Base-by-base conservation (phyloP, 1,140 invertebrate species). In the Aporrectodea caliginosa region DNA sequence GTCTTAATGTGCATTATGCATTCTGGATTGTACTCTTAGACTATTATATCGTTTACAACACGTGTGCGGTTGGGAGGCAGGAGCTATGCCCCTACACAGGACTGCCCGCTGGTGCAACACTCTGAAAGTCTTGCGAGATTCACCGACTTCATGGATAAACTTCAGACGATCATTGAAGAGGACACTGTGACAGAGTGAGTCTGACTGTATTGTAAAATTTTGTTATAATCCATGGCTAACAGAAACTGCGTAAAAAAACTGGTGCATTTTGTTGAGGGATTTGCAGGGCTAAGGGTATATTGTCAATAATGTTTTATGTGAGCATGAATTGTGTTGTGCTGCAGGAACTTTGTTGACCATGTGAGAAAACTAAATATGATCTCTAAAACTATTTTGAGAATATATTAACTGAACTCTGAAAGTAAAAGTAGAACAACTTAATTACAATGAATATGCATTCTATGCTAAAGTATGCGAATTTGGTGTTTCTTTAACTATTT, bases 91-190 rank as follows among this genome's bases (percentile, higher is more conserved):
- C 87, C 88, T 16, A 81, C 85, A 69, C 73, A 78, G 16, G 78
- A 83, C 34, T 83, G 80, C 77, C 83, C 85, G 1, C 80, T 89
- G 58, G 68, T 80, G 22, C 77, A 79, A 22, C 83, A 87, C 81
- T 83, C 87, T 1, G 88, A 88, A 80, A 86, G 85, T 14, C 76
- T 89, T 16, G 84, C 84, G 16, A 81, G 85, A 16, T 86, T 88
- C 80, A 83, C 85, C 2, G 84, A 85, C n/a, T 78, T 86, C 1
- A 83, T 88, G 30, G 85, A 88, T 29, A 87, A 85, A 33, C 81
- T 88, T 73, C 86, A 88, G 77, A 85, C 83, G n/a, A 76, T 88
- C 2, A 79, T 87, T 16, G 88, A 89, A 81, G 88, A 89, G 43
- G 84, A 86, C 6, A 22, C 22, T 58, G 43, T 58, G 22, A 6